Evolutionary conservation across 2,113 vertebrate species (phyloP), one percentile per base, ranked within the genome.

Genomic region (Protomyctophum bolini): DNA sequence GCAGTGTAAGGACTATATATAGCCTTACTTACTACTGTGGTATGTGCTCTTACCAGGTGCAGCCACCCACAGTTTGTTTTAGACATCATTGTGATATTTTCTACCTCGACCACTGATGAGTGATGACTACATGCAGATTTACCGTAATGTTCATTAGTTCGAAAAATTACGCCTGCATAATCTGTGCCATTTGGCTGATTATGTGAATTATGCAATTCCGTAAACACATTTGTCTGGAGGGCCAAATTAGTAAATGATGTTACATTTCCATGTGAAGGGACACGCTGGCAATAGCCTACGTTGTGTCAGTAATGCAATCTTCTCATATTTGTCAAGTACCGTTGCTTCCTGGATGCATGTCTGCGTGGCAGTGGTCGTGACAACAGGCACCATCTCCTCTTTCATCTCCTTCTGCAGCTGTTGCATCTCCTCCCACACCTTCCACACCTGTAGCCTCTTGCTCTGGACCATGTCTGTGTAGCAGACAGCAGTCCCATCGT

Each of bases 381-480:
- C 57, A 1, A 66, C 62, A 50, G 87, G 88, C 72, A 91, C 65
- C 76, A 88, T 66, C 4, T 62, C 87, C 65, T 89, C 69, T 73
- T 90, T 89, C 10, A 95, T 88, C 67, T 92, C 80, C 58, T 80
- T 82, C 63, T 92, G 83, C 14, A 94, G 72, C 11, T 12, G 75
- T 59, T 83, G 87, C 11, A 93, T 91, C 75, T 93, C 86, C 58
- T 82, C 85, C 81, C 83, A 89, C 63, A 84, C 83, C 8, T 64
- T 29, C 41, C 91, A 86, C 77, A 91, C 80, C 75, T 93, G 82
- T 59, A 76, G 88, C 21, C 88, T 91, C 84, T 83, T 86, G 69
- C 79, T 79, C 54, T 89, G 83, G 57, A 93, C 46, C 6, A 80
- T 72, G 63, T 90, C 66, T 0, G 14, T 68, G 63, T 73, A 21